phyloP scores from a whole-genome alignment of 2,113 vertebrate genomes.

The Ammodramus savannarum region DNA sequence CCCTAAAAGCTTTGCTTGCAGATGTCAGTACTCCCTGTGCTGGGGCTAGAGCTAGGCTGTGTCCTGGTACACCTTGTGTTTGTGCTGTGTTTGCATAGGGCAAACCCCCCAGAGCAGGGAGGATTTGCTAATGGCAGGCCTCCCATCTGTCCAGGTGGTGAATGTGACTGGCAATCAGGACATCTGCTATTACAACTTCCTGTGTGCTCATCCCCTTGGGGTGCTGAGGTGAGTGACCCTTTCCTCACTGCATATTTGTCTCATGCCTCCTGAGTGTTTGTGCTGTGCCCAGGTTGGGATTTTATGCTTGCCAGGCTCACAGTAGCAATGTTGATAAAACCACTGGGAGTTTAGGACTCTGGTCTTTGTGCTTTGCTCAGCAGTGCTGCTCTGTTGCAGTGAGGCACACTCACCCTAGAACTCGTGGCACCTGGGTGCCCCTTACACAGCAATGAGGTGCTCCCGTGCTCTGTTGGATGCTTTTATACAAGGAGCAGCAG shows the following conservation, averaged over 20 bases:
- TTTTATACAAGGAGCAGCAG: background rate
- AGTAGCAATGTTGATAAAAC: background rate
- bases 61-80: background rate
- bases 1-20: background rate
- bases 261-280: background rate
- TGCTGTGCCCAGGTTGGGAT: background rate
- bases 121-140: background rate
- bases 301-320: background rate
- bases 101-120: background rate
- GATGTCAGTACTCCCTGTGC: background rate
- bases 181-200: slow-evolving; percentile 85
- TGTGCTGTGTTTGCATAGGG: background rate
- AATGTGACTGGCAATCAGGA: slow-evolving; percentile 82
- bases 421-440: background rate
- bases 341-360: background rate
- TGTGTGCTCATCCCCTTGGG: slow-evolving; percentile 79
- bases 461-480: accelerated
- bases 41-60: background rate
- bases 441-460: background rate
- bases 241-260: accelerated
- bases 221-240: slow-evolving; percentile 73
- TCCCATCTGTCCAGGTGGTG: slow-evolving; percentile 69
- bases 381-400: background rate
- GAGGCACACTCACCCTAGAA: background rate
- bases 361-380: background rate